phyloP scores from a whole-genome alignment of 2,797 vertebrate genomes.

The Smutsia temminckii region DNA sequence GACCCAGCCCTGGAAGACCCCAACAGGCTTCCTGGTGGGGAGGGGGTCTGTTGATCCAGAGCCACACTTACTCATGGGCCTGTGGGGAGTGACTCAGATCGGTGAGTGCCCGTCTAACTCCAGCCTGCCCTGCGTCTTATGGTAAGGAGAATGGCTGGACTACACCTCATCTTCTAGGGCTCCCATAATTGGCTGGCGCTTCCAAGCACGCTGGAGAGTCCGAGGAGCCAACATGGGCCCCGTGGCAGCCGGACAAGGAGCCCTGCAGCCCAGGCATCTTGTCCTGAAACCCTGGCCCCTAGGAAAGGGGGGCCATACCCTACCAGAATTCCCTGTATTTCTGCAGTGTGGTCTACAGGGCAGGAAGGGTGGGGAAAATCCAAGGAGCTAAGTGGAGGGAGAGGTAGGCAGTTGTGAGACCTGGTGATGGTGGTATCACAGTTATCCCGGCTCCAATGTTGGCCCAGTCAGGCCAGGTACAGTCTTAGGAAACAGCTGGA shows the following conservation, averaged over 20 bases:
- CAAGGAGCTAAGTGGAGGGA: not conserved
- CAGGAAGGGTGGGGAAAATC: not conserved
- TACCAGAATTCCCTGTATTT: not conserved
- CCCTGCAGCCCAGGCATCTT: not conserved
- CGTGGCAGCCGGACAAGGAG: not conserved
- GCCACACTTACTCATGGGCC: conserved; percentile 67
- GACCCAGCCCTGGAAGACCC: conserved; percentile 65
- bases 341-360: not conserved
- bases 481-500: not conserved
- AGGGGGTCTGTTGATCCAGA: conserved; percentile 64
- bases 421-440: not conserved
- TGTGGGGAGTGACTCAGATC: conserved; percentile 74
- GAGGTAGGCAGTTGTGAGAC: not conserved
- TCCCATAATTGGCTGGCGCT: not conserved
- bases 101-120: conserved; percentile 63
- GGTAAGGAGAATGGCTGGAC: conserved; percentile 17
- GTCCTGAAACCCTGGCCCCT: not conserved
- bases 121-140: conserved; percentile 29
- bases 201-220: not conserved
- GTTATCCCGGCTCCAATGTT: not conserved
- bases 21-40: not conserved
- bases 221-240: not conserved
- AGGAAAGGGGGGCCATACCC: not conserved
- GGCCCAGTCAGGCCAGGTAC: not conserved
- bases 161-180: not conserved